Percentiles rank a stretch among this genome's conserved stretches.
Evolutionary conservation across 1,140 invertebrate genomes (phyloP).

Genomic region (Brachionus angularis): DNA sequence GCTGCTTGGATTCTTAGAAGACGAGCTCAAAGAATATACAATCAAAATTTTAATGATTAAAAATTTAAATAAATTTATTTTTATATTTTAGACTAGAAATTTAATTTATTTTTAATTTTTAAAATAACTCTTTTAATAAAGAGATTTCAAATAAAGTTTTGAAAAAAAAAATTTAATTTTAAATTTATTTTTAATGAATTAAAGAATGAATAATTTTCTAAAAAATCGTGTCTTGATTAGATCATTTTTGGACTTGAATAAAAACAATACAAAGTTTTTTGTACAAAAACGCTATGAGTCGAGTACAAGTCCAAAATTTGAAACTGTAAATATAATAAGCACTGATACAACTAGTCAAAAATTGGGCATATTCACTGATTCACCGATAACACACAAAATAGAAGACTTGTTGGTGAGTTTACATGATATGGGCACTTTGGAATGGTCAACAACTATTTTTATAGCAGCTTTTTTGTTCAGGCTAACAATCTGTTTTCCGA

Average conservation of each 20-base stretch:
- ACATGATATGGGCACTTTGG: neutral
- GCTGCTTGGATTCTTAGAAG: constrained; percentile 17
- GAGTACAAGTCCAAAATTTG: neutral
- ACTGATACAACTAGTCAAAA: neutral
- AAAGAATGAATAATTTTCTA: no score
- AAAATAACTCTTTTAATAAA: constrained; percentile 36
- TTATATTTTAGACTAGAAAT: neutral
- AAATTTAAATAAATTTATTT: neutral
- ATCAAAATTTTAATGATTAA: constrained; percentile 34
- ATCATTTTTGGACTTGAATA: no score
- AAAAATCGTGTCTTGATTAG: no score
- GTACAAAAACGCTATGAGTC: neutral
- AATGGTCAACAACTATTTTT: constrained; percentile 32
- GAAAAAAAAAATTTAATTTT: no score
- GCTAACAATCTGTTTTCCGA: constrained; percentile 17
- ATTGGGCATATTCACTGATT: constrained; percentile 15
- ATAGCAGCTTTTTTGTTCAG: constrained; percentile 14
- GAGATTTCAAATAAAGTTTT: no score
- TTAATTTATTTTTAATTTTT: neutral
- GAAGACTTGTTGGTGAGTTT: constrained; percentile 15
- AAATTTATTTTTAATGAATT: no score
- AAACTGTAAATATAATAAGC: neutral
- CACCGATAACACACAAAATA: neutral
- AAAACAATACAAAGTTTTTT: neutral
- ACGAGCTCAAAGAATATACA: constrained; percentile 16